Evolutionary conservation across 2,888 invertebrate species (phyloP).

Genomic region (Ligdia adustata): DNA sequence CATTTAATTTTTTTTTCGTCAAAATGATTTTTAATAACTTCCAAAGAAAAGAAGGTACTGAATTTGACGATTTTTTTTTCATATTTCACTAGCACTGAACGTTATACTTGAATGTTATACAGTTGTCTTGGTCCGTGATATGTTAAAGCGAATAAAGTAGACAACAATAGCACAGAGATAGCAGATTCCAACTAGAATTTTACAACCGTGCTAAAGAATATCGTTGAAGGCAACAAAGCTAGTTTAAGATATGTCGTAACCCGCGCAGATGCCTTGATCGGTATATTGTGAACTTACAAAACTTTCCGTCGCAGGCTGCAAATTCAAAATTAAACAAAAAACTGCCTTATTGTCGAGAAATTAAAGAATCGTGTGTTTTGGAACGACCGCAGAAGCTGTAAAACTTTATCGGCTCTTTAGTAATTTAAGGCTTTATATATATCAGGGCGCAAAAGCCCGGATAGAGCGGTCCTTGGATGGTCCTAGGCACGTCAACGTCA

Average conservation of each 20-base stretch:
- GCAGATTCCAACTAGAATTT: slow-evolving; percentile 21
- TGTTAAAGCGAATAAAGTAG: slow-evolving; percentile 22
- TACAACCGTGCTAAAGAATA: slow-evolving; percentile 32
- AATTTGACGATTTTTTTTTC: too few relatives aligned
- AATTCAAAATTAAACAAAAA: slow-evolving; percentile 15
- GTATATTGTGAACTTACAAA: slow-evolving; percentile 25
- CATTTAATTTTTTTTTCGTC: too few relatives aligned
- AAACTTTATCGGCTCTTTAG: slow-evolving; percentile 53
- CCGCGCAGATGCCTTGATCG: slow-evolving; percentile 34
- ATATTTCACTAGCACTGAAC: too few relatives aligned
- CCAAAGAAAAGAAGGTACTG: too few relatives aligned
- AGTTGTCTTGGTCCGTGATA: background rate
- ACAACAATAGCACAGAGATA: slow-evolving; percentile 16
- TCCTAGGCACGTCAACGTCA: slow-evolving; percentile 30
- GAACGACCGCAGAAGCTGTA: slow-evolving; percentile 35
- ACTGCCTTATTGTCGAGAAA: slow-evolving; percentile 14
- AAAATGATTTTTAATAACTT: too few relatives aligned
- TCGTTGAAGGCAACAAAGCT: slow-evolving; percentile 37
- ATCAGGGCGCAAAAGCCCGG: slow-evolving; percentile 38
- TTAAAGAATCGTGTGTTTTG: slow-evolving; percentile 8
- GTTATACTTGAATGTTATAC: too few relatives aligned
- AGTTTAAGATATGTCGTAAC: slow-evolving; percentile 39
- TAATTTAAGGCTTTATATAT: slow-evolving; percentile 51
- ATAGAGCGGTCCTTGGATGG: slow-evolving; percentile 22
- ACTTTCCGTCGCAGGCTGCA: slow-evolving; percentile 2